Evolutionary conservation across 2,797 vertebrate species (phyloP).

Genomic region (Hephaestus fuliginosus): DNA sequence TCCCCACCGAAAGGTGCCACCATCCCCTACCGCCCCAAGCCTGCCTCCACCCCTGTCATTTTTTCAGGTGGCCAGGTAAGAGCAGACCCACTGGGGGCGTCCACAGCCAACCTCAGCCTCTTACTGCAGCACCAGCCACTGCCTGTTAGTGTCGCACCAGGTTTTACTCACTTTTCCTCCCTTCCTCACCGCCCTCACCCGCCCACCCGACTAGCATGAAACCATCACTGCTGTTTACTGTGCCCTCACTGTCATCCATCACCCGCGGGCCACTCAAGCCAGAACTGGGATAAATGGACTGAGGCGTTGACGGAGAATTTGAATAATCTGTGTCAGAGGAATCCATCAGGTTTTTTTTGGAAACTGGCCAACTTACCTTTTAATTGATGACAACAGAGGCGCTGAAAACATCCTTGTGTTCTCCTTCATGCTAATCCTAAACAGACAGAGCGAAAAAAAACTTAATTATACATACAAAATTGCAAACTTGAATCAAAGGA

Average conservation of each 20-base stretch:
- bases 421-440: background rate
- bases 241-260: slow-evolving; percentile 58
- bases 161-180: slow-evolving; percentile 89
- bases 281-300: slow-evolving; percentile 64
- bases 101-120: slow-evolving; percentile 99
- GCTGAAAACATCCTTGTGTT: background rate
- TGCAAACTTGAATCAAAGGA: background rate
- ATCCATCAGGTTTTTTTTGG: background rate
- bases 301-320: background rate
- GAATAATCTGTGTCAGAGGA: background rate
- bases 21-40: slow-evolving; percentile 99
- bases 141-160: slow-evolving; percentile 97
- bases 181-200: slow-evolving; percentile 71
- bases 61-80: slow-evolving; percentile 99
- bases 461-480: background rate
- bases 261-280: slow-evolving; percentile 45
- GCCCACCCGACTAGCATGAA: slow-evolving; percentile 66
- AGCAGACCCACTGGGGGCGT: slow-evolving; percentile 98
- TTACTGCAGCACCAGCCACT: slow-evolving; percentile 99
- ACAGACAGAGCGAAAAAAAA: background rate
- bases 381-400: slow-evolving; percentile 7
- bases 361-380: slow-evolving; percentile 8
- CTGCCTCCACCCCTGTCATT: slow-evolving; percentile 99
- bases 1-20: slow-evolving; percentile 99
- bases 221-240: slow-evolving; percentile 67